Evolutionary conservation across 2,113 vertebrate species (phyloP).

Genomic region (Cynocephalus volans): DNA sequence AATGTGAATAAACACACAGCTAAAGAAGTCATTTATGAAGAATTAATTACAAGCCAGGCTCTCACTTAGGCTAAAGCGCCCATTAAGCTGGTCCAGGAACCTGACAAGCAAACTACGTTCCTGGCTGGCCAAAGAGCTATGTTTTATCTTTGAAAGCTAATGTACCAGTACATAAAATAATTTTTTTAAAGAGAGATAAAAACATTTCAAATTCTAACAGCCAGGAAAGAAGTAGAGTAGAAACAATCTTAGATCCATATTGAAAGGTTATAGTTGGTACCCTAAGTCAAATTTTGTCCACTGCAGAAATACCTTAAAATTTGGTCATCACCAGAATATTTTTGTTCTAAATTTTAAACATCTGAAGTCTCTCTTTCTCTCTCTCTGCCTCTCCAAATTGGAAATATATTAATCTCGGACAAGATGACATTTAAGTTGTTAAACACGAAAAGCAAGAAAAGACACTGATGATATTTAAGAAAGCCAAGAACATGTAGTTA

Average conservation of each 20-base stretch:
- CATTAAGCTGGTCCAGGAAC: not conserved
- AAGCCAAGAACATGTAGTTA: constrained; percentile 53
- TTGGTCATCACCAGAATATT: not conserved
- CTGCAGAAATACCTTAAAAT: not conserved
- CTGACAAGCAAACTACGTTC: not conserved
- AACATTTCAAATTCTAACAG: not conserved
- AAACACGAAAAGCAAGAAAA: constrained; percentile 2
- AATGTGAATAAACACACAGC: not conserved
- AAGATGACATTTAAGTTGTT: constrained; percentile 62
- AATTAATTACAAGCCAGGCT: constrained; percentile 26
- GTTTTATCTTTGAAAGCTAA: not conserved
- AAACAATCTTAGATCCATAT: not conserved
- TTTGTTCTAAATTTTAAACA: not conserved
- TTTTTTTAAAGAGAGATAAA: not conserved
- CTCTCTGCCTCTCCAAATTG: not conserved
- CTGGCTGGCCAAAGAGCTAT: not conserved
- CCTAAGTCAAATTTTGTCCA: not conserved
- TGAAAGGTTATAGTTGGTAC: not conserved
- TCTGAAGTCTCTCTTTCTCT: not conserved
- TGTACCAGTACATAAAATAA: not conserved
- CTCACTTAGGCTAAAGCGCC: not conserved
- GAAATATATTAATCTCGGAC: constrained; percentile 54
- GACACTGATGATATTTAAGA: constrained; percentile 49
- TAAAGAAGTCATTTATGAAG: not conserved
- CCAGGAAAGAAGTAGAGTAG: not conserved